phyloP scores from a whole-genome alignment of 1,140 invertebrate species.

The Drosophila equinoxialis region DNA sequence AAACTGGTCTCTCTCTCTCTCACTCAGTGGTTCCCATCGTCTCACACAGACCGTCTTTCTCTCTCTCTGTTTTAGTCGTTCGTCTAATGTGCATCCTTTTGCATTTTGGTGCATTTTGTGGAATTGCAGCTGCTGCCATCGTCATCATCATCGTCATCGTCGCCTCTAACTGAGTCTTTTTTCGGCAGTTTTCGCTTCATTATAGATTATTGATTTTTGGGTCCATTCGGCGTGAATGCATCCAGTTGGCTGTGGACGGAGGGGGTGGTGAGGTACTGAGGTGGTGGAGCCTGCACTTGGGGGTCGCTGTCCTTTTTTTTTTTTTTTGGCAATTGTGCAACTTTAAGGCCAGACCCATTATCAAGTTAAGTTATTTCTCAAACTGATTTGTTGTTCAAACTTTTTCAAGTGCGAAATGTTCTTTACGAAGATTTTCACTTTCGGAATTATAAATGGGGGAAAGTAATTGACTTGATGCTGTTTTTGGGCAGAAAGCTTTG shows the following conservation, averaged over 20 bases:
- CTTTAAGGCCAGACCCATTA: slow-evolving; percentile 31
- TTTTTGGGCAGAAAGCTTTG: background rate
- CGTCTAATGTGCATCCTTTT: slow-evolving; percentile 58
- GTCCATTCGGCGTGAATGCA: slow-evolving; percentile 1
- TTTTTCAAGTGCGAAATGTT: slow-evolving; percentile 17
- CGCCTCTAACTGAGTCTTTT: slow-evolving; percentile 46
- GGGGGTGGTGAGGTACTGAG: background rate
- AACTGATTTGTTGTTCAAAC: slow-evolving; percentile 11
- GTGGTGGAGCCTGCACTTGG: slow-evolving; percentile 8
- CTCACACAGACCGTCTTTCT: background rate
- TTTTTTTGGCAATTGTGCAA: slow-evolving; percentile 28
- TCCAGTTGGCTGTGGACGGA: background rate
- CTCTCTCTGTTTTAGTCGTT: slow-evolving; percentile 13
- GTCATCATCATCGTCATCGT: slow-evolving; percentile 5
- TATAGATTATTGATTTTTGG: slow-evolving; percentile 78
- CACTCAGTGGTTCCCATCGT: slow-evolving; percentile 10
- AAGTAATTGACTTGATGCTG: slow-evolving; percentile 4
- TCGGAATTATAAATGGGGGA: slow-evolving; percentile 8
- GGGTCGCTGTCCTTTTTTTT: slow-evolving; percentile 16
- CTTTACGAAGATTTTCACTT: slow-evolving; percentile 16
- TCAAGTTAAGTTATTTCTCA: slow-evolving; percentile 9
- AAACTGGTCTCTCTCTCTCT: slow-evolving; percentile 5
- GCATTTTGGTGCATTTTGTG: slow-evolving; percentile 62
- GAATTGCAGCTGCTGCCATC: slow-evolving; percentile 61
- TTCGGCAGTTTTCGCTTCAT: slow-evolving; percentile 58